phyloP scores from a whole-genome alignment of 2,113 vertebrate genomes.

The Steatornis caripensis region DNA sequence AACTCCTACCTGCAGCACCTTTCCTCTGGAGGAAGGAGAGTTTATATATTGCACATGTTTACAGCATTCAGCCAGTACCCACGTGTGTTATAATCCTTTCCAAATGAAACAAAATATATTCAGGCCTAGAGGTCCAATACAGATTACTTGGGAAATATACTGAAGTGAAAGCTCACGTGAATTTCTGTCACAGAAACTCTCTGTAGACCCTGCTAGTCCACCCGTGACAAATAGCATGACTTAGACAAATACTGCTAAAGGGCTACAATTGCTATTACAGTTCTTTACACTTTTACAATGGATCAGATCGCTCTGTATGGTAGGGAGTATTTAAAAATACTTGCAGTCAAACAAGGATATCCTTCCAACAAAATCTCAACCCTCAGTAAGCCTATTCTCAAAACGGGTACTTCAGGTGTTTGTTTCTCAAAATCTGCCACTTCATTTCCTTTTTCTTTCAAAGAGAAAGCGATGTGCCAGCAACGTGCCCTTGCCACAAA shows the following conservation, averaged over 20 bases:
- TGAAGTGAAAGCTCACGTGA: not conserved
- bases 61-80: not conserved
- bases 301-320: not conserved
- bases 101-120: not conserved
- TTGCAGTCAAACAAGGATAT: not conserved
- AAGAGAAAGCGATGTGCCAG: not conserved
- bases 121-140: not conserved
- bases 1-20: not conserved
- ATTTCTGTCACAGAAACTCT: not conserved
- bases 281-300: not conserved
- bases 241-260: not conserved
- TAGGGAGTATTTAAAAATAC: not conserved
- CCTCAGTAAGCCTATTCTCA: not conserved
- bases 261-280: not conserved
- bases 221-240: not conserved
- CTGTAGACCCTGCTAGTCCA: not conserved
- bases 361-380: not conserved
- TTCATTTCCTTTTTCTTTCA: not conserved
- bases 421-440: not conserved
- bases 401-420: not conserved
- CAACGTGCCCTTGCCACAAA: fast-evolving
- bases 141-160: not conserved
- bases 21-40: not conserved
- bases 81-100: not conserved
- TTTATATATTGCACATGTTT: not conserved